These are phyloP conservation scores for Machimus rusticus DNA, from an alignment of 2,888 invertebrate genomes.

Conservation along the genomic window DNA sequence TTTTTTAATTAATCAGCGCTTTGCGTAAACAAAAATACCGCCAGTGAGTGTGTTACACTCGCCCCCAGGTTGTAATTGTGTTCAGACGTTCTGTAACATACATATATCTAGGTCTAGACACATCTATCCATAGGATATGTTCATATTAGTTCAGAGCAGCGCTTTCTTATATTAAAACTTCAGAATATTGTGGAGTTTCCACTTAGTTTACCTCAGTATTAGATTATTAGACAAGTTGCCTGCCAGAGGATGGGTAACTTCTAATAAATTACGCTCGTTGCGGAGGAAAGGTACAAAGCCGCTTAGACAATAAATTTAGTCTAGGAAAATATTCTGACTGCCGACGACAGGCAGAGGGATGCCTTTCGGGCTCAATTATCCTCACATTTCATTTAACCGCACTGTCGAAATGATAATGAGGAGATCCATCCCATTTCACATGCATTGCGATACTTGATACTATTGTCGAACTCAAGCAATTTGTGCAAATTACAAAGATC, in stretches of 20 bases:
- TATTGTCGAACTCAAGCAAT: neutral
- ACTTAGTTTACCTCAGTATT: conserved; percentile 7
- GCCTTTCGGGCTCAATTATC: neutral
- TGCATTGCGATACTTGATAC: neutral
- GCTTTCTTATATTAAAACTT: conserved; percentile 2
- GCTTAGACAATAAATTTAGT: neutral
- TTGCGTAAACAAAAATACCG: neutral
- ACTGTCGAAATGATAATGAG: neutral
- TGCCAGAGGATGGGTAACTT: neutral
- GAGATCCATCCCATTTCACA: neutral
- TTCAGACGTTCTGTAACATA: neutral
- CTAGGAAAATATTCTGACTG: neutral
- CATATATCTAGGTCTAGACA: neutral
- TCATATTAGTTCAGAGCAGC: neutral
- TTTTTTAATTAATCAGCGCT: conserved; percentile 37
- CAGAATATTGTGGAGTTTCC: neutral
- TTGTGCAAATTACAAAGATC: conserved; percentile 11
- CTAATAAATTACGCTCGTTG: neutral
- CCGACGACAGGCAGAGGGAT: neutral
- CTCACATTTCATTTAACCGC: conserved; percentile 5
- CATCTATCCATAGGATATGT: neutral
- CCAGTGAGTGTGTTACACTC: conserved; percentile 1
- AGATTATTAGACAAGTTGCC: conserved; percentile 5
- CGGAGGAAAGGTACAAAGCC: neutral
- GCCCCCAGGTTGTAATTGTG: conserved; percentile 13